Evolutionary conservation across 1,140 invertebrate species (phyloP), one percentile per base, ranked within the genome.

Genomic region (Cotesia vestalis): DNA sequence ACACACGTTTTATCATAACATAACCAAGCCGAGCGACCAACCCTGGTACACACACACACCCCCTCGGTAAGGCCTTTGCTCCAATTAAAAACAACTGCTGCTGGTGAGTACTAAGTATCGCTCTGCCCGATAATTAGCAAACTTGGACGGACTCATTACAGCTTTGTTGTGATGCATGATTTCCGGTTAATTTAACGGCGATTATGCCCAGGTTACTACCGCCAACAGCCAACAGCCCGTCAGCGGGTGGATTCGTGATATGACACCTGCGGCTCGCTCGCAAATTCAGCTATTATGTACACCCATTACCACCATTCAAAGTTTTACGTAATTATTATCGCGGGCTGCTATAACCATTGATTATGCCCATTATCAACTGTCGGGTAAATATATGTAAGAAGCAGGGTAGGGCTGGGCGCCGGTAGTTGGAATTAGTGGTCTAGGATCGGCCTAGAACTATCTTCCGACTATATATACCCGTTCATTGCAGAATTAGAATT

Each of bases 401-500:
- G 27, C 27, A 27, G 27, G 80, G 82, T 81, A 73, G 79, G 83
- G 78, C 76, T 73, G 79, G 83, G 78, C 76, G 76, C 77, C 70
- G 71, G 77, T 79, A 80, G 83, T 84, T 75, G 79, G 80, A 85
- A 84, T 86, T 85, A 85, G 82, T 79, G 78, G 76, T 80, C 79
- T 81, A 83, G 84, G 81, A 84, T 84, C 80, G 83, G 81, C 81
- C 83, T 85, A 83, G 83, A 81, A 82, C 80, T 81, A 83, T 83
- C 83, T 80, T 85, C 80, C 82, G 83, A 84, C 81, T 69, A 73
- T 51, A 60, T 46, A 46, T 46, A 79, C 17, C 17, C 79, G 83
- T 79, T 85, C 82, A 84, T 86, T 84, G 83, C 83, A 78, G 82
- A 86, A 86, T 83, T 82, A 84, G 83, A 86, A 86, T 85, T 84